Evolutionary conservation across 2,888 invertebrate species (phyloP), one percentile per base, ranked within the genome.

Genomic region (Xylota sylvarum): DNA sequence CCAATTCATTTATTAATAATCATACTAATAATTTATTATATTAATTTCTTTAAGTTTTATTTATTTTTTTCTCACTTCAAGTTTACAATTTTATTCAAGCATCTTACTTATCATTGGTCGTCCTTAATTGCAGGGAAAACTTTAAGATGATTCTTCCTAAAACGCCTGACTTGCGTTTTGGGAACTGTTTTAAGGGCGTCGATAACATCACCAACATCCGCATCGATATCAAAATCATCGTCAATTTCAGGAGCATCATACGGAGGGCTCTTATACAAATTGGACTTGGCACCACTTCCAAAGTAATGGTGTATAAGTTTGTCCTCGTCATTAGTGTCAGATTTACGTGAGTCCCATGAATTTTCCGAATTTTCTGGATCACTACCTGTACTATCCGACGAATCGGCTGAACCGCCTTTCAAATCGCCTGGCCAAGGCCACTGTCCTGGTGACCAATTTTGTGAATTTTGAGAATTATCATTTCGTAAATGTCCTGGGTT

Each of bases 261-360:
- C 4, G 32, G 9, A 12, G 0, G 35, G 14, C 17, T 23, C 3
- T 50, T 32, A 12, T 50, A 37, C 2, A 7, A 4, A 17, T 9
- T 19, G 52, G 65, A 14, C 30, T 65, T 78, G 12, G 56, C 37
- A 9, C 48, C 70, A 40, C 43, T 64, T 19, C 40, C 70, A 43
- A 70, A 40, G 32, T 77, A 65, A 23, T 77, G 50, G 10, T 64
- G 82, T 43, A 9, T 62, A 6, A 64, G 2, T 6, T 12, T 46
- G 12, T 3, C 30, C 0, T 48, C 48, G 4, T 19, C 50, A n/a
- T 48, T 12, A 17, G 35, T 3, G 2, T 19, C 2, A 1, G 1
- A 2, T 14, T 27, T 23, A n/a, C 3, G 56, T 17, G 14, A 0
- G 5, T 6, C 4, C 40, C 40, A 37, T 27, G 43, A 14, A 14